Percentiles rank a stretch among this genome's conserved stretches.
Conservation (phyloP, 2,888 invertebrate species). For the Pristionchus japonicus region DNA sequence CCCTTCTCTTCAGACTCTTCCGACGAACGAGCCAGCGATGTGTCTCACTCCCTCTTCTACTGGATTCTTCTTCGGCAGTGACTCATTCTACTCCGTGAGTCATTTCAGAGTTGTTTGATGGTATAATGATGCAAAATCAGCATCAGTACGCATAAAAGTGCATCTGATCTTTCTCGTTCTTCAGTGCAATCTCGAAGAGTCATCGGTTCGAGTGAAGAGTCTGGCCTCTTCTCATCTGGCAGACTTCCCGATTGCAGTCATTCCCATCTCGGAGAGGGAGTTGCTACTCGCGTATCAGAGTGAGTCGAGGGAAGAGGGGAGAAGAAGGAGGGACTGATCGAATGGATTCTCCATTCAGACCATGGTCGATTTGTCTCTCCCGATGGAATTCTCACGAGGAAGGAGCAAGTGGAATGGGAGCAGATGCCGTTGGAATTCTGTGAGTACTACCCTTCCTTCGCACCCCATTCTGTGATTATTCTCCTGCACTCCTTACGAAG, state of each 20-base stretch:
- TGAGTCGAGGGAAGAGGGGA: slow-evolving; percentile 48
- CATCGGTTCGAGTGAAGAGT: not conserved
- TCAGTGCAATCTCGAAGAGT: not conserved
- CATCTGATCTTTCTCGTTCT: not conserved
- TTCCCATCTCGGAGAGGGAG: slow-evolving; percentile 62
- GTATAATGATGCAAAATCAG: no score
- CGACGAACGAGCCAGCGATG: slow-evolving; percentile 60
- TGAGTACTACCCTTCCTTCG: no score
- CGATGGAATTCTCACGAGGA: slow-evolving; percentile 42
- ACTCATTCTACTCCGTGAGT: slow-evolving; percentile 66
- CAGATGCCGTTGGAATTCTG: slow-evolving; percentile 40
- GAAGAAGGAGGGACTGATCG: not conserved
- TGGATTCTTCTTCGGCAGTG: slow-evolving; percentile 68
- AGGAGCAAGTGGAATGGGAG: slow-evolving; percentile 40
- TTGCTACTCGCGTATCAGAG: slow-evolving; percentile 71
- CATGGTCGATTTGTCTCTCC: slow-evolving; percentile 45
- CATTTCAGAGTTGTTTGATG: no score
- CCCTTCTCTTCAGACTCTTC: slow-evolving; percentile 54
- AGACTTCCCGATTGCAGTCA: slow-evolving; percentile 67
- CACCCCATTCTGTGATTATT: no score
- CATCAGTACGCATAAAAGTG: no score
- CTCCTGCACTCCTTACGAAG: not conserved
- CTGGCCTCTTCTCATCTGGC: slow-evolving; percentile 51
- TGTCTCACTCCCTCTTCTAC: slow-evolving; percentile 57
- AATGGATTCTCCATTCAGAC: not conserved